phyloP scores from a whole-genome alignment of 2,888 invertebrate species.

The Heliconius ethilla region DNA sequence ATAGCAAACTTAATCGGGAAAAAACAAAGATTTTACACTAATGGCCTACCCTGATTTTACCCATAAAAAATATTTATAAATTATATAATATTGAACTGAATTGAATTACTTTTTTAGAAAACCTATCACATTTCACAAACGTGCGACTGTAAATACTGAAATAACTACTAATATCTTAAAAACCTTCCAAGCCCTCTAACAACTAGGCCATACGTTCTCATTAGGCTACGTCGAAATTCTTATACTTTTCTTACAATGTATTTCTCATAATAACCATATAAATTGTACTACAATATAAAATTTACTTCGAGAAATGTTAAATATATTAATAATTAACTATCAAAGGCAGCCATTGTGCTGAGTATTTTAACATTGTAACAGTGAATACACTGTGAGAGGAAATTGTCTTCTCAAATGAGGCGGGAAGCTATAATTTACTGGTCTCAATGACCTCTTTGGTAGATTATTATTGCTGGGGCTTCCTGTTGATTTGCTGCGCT shows the following conservation, averaged over 20 bases:
- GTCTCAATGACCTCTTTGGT: slow-evolving; percentile 50
- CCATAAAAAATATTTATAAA: too few relatives aligned
- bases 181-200: background rate
- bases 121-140: too few relatives aligned
- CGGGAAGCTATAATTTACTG: slow-evolving; percentile 63
- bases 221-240: background rate
- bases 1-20: background rate
- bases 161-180: background rate
- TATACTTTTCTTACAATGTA: too few relatives aligned
- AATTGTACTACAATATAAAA: background rate
- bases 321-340: slow-evolving; percentile 14
- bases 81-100: too few relatives aligned
- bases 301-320: background rate
- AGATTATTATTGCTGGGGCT: slow-evolving; percentile 48
- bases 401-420: slow-evolving; percentile 75
- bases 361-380: slow-evolving; percentile 50
- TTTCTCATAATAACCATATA: background rate
- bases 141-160: too few relatives aligned
- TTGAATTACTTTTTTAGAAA: too few relatives aligned
- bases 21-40: background rate
- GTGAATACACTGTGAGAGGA: slow-evolving; percentile 72
- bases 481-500: slow-evolving; percentile 42
- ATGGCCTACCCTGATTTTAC: too few relatives aligned
- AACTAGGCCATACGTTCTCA: background rate
- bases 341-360: slow-evolving; percentile 19